Conservation (phyloP, 2,797 vertebrate genomes). For the Tragopan temminckii region DNA sequence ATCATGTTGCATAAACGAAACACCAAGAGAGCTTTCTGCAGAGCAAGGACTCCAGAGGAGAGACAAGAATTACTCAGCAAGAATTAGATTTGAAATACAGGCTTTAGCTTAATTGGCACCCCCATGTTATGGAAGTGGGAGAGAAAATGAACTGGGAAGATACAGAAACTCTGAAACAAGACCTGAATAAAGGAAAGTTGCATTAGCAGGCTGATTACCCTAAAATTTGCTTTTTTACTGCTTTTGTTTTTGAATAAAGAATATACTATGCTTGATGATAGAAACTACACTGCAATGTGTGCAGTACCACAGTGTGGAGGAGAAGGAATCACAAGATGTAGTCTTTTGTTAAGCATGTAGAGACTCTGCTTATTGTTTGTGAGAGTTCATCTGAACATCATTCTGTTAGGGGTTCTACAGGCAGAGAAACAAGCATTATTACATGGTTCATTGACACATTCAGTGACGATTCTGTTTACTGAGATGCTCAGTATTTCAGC, state of each 20-base stretch:
- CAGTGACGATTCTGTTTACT: background rate
- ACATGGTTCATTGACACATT: background rate
- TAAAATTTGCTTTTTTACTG: background rate
- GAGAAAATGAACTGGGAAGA: background rate
- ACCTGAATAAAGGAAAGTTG: background rate
- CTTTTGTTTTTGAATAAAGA: background rate
- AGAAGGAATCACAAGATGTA: background rate
- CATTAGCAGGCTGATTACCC: background rate
- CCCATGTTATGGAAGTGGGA: background rate
- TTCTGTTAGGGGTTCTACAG: background rate
- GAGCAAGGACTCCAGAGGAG: background rate
- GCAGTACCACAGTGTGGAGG: fast-evolving
- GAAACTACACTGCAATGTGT: background rate
- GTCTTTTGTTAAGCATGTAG: background rate
- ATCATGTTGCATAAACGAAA: background rate
- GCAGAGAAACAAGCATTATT: background rate
- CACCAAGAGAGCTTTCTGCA: background rate
- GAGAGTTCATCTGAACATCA: background rate
- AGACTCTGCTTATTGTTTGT: background rate
- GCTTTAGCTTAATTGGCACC: background rate
- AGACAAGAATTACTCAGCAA: background rate
- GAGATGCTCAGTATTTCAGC: background rate
- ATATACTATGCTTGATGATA: background rate
- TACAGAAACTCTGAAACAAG: background rate
- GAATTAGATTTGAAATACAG: background rate